Conservation (phyloP, 2,797 vertebrate genomes). For the Darevskia nairensis region DNA sequence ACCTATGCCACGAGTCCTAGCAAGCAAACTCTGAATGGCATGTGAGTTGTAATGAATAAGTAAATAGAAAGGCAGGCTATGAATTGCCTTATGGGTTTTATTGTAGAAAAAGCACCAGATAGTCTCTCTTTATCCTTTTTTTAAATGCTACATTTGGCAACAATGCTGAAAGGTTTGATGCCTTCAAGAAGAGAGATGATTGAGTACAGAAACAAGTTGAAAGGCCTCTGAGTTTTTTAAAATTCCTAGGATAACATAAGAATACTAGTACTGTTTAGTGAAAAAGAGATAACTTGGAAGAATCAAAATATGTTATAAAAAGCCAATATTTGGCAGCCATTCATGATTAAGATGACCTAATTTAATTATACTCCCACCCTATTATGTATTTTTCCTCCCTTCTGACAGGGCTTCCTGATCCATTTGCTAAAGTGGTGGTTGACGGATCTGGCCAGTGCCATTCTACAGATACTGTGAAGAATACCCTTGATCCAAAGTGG, state of each 20-base stretch:
- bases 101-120: not conserved
- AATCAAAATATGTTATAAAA: conserved; percentile 8
- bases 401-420: conserved; percentile 93
- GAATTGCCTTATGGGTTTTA: not conserved
- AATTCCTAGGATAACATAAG: not conserved
- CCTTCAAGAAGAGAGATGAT: not conserved
- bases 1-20: not conserved
- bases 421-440: conserved; percentile 98
- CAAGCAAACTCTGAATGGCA: conserved; percentile 16
- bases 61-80: not conserved
- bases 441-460: conserved; percentile 98
- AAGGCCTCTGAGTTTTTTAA: not conserved
- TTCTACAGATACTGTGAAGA: conserved; percentile 99
- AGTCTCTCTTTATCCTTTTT: not conserved
- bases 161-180: not conserved
- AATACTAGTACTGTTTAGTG: conserved; percentile 1
- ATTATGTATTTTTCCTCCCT: conserved; percentile 51
- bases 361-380: conserved; percentile 50
- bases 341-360: conserved; percentile 17
- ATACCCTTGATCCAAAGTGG: conserved; percentile 99
- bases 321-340: conserved; percentile 5
- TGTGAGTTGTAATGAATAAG: not conserved
- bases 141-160: not conserved
- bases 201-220: not conserved
- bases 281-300: not conserved